Evolutionary conservation across 2,888 invertebrate species (phyloP).

Genomic region (Gisinianus flammeolus): DNA sequence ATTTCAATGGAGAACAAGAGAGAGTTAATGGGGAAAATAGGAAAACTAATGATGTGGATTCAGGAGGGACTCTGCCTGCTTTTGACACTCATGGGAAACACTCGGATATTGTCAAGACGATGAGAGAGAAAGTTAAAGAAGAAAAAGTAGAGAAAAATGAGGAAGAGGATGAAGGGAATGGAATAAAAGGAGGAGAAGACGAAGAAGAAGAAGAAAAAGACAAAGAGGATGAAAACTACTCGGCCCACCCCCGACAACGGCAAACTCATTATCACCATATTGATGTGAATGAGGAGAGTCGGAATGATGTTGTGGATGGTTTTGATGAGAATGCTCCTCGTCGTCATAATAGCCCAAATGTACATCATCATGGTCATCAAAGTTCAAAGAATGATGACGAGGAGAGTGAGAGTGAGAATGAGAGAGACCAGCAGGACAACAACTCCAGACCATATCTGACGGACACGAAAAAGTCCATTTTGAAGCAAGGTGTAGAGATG

Average conservation of each 20-base stretch:
- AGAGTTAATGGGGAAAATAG: neutral
- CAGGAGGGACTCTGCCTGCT: neutral
- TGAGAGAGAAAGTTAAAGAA: neutral
- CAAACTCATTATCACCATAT: neutral
- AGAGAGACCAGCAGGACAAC: conserved; percentile 26
- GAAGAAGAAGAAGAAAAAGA: no score
- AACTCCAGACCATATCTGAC: neutral
- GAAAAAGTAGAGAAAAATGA: neutral
- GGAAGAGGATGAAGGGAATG: neutral
- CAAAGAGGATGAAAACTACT: neutral
- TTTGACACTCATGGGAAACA: neutral
- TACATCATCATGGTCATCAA: neutral
- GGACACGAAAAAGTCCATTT: conserved; percentile 34
- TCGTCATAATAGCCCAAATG: neutral
- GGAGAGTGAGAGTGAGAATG: conserved; percentile 17
- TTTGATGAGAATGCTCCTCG: neutral
- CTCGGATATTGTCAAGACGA: neutral
- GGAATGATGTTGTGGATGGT: neutral
- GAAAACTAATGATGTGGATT: conserved; percentile 7
- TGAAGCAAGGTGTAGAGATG: conserved; percentile 42
- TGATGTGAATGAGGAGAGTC: neutral
- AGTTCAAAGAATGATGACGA: neutral
- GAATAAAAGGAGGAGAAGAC: no score
- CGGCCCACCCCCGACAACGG: neutral
- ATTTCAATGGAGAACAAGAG: neutral